These are phyloP conservation scores for Podabrus alpinus DNA, from an alignment of 2,888 invertebrate genomes.

Conservation along the genomic window DNA sequence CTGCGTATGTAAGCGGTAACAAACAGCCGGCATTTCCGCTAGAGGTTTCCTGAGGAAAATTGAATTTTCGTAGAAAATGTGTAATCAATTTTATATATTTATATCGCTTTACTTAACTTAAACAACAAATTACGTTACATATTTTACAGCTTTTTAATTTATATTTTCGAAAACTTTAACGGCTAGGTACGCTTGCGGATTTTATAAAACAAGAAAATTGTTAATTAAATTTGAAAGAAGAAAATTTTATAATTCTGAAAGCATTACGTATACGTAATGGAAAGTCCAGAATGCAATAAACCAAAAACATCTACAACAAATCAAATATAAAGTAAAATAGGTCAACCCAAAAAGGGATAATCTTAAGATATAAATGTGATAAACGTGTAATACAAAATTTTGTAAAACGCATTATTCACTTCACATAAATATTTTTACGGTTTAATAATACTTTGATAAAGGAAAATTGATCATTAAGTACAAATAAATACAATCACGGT, in stretches of 20 bases:
- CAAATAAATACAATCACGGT: neutral
- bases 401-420: neutral
- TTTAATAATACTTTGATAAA: neutral
- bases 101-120: conserved; percentile 15
- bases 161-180: neutral
- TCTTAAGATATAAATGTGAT: neutral
- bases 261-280: neutral
- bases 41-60: conserved; percentile 27
- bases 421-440: neutral
- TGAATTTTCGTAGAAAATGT: conserved; percentile 22
- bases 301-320: neutral
- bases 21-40: conserved; percentile 30
- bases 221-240: neutral
- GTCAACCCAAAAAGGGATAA: neutral
- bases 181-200: neutral
- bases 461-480: neutral
- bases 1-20: conserved; percentile 27
- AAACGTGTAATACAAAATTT: neutral
- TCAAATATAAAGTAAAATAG: neutral
- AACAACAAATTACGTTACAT: neutral
- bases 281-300: neutral
- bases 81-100: conserved; percentile 26
- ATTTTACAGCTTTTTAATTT: neutral
- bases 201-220: neutral
- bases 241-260: neutral